Evolutionary conservation across 2,888 invertebrate species (phyloP), one percentile per base, ranked within the genome.

Genomic region (Andrena dorsata): DNA sequence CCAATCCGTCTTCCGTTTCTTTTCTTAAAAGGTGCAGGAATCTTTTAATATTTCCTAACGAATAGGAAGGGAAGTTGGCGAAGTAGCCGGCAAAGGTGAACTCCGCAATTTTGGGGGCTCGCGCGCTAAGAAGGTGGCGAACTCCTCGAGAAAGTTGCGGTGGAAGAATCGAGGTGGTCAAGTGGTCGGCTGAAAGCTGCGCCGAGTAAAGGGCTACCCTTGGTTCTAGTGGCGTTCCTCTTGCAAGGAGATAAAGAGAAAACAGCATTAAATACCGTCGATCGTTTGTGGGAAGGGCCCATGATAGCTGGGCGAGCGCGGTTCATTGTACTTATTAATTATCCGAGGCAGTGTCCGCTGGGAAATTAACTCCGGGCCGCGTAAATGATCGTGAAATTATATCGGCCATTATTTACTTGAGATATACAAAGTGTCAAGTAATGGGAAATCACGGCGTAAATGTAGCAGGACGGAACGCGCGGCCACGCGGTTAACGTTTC

Each of bases 131-230:
- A 76, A 76, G 53, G 65, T 60, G 70, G 63, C 58, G 49, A 58
- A 26, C 16, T 74, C 4, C 74, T 79, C 53, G 79, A 71, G 69
- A 60, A 72, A 79, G 68, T 56, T 84, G 78, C 68, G 70, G 79
- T 53, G 56, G 74, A 85, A 63, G 63, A 85, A 85, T 85, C 83
- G 63, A 80, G 82, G 70, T 74, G 58, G 58, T 64, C 68, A 30
- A 85, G 83, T 85, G 83, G 76, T 49, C 66, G 32, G 65, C 75
- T 61, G 69, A 80, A 85, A 82, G 83, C 73, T 74, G 41, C 53
- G 75, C 60, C 66, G 13, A 23, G 30, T 35, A 23, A 69, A 73
- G 73, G 61, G 70, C 61, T 76, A 60, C 68, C 75, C 64, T 72
- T 41, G 74, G 77, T 72, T 82, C 76, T 69, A 82, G 71, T 26